Conservation (phyloP, 2,888 invertebrate species). For the Andricus curvator region DNA sequence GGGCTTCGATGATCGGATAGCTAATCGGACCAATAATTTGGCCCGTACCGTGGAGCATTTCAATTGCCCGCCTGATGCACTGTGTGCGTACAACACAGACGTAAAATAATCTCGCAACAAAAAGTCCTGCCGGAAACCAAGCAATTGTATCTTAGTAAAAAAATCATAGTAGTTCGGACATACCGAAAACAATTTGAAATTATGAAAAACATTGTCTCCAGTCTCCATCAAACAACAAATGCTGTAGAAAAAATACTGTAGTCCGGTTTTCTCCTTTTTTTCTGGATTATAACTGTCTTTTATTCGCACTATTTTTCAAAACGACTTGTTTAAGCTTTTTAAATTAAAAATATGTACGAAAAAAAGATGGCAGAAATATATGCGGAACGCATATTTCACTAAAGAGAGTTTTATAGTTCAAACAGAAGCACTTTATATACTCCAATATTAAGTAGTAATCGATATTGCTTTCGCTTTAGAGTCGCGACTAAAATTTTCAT, state of each 20-base stretch:
- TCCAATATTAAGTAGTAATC: background rate
- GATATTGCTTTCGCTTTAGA: background rate
- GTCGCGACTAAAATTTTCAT: background rate
- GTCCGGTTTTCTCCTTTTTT: too few species aligned
- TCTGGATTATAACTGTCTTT: too few species aligned
- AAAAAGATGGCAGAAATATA: background rate
- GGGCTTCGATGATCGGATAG: constrained; percentile 35
- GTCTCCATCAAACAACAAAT: background rate
- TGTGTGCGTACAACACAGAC: background rate
- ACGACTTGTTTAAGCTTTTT: background rate
- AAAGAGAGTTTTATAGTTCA: background rate
- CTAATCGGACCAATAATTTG: constrained; percentile 34
- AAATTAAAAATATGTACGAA: background rate
- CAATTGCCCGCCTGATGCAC: constrained; percentile 18
- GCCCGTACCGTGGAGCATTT: constrained; percentile 4
- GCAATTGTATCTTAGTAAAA: background rate
- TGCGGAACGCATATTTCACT: background rate
- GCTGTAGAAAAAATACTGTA: too few species aligned
- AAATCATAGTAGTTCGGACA: too few species aligned
- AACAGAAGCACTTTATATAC: background rate
- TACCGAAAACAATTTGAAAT: background rate
- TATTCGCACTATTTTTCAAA: background rate
- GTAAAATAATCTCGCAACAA: background rate
- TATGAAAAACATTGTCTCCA: background rate
- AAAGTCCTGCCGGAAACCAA: background rate